phyloP scores from a whole-genome alignment of 2,797 vertebrate genomes.

The Podargus strigoides region DNA sequence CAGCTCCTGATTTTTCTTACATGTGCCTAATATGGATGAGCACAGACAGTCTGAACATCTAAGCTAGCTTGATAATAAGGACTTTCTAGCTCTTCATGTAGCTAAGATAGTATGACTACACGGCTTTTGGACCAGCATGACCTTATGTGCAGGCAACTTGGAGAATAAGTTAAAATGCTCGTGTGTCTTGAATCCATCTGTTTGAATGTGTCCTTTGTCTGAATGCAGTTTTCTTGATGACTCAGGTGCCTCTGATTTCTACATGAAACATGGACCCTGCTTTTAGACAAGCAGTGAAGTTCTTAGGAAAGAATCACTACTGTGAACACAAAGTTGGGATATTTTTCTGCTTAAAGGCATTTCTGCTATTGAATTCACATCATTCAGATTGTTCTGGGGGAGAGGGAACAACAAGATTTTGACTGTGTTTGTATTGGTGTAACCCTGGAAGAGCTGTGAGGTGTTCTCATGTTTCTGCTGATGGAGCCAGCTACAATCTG shows the following conservation, averaged over 20 bases:
- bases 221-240: background rate
- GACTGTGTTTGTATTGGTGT: fast-evolving
- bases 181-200: background rate
- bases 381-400: background rate
- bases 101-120: background rate
- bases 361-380: background rate
- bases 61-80: background rate
- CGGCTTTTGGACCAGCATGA: background rate
- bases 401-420: background rate
- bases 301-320: background rate
- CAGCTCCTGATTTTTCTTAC: background rate
- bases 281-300: background rate
- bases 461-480: background rate
- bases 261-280: fast-evolving
- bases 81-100: background rate
- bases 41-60: background rate
- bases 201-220: background rate
- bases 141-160: background rate
- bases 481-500: background rate
- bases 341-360: background rate
- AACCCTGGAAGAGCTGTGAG: background rate
- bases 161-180: background rate
- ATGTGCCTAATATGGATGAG: background rate
- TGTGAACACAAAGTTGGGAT: background rate
- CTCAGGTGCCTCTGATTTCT: background rate